Percentiles rank a stretch among this genome's conserved stretches.
Conservation (phyloP, 2,113 vertebrate genomes). For the Nematolebias whitei region DNA sequence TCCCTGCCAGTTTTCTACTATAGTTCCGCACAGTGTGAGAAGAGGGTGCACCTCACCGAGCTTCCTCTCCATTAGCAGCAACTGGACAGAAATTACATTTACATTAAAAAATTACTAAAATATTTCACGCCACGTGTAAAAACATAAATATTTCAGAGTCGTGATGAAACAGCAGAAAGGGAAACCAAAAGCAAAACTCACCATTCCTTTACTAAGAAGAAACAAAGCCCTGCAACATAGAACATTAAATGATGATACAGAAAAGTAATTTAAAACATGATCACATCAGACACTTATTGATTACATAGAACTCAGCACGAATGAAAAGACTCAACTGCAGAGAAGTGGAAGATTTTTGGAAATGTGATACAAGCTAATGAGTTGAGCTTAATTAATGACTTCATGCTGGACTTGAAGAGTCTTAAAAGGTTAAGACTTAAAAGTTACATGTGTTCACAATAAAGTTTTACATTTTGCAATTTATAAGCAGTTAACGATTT, state of each 20-base stretch:
- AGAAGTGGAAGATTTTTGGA: neutral
- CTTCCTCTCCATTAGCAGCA: constrained; percentile 97
- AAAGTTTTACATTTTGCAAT: no score
- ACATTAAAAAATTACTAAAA: no score
- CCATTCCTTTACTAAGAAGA: constrained; percentile 98
- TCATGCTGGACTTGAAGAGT: no score
- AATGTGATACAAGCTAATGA: neutral
- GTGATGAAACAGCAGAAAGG: neutral
- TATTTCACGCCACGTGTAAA: neutral
- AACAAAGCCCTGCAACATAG: constrained; percentile 87
- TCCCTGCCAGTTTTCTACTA: constrained; percentile 99
- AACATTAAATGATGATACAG: neutral
- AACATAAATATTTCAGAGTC: neutral
- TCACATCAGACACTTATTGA: neutral
- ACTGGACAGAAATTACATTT: no score
- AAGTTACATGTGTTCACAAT: no score
- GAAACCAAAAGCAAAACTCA: constrained; percentile 76
- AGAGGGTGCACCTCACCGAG: constrained; percentile 96
- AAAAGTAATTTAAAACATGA: neutral
- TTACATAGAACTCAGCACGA: neutral
- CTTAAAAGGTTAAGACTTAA: no score
- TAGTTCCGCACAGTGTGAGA: constrained; percentile 94
- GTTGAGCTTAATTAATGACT: no score
- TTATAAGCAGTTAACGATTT: no score
- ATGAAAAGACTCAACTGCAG: neutral